A percentile compares a stretch with the other conserved stretches of the same genome.
Evolutionary conservation across 2,888 invertebrate species (phyloP).

Genomic region (Drosophila neotestacea): DNA sequence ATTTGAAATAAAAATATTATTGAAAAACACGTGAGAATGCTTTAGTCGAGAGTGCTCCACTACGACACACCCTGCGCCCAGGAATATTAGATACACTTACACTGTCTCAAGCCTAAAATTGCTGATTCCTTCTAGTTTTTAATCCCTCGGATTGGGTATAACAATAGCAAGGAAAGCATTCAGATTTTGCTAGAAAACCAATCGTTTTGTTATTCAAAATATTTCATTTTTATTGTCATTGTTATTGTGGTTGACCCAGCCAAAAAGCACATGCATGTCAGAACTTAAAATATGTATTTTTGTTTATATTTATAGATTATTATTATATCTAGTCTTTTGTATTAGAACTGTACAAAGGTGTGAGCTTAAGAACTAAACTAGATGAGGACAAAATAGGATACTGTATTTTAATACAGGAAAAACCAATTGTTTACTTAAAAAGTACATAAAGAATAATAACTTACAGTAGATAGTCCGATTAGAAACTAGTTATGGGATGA

Average conservation of each 20-base stretch:
- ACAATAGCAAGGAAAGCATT: too few relatives aligned
- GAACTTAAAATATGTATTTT: conserved; percentile 10
- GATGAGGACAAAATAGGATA: conserved; percentile 5
- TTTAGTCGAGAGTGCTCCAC: too few relatives aligned
- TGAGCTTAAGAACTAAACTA: conserved; percentile 18
- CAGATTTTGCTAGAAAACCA: too few relatives aligned
- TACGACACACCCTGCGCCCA: too few relatives aligned
- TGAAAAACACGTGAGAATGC: background rate
- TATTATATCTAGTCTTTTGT: conserved; percentile 34
- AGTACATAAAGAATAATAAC: conserved; percentile 23
- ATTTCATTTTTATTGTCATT: conserved; percentile 12
- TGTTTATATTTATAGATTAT: conserved; percentile 18
- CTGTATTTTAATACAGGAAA: conserved; percentile 3
- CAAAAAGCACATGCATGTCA: conserved; percentile 56
- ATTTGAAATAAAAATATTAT: background rate
- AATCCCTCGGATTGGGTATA: too few relatives aligned
- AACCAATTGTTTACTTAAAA: conserved; percentile 8
- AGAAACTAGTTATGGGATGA: conserved; percentile 12
- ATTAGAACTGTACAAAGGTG: conserved; percentile 43
- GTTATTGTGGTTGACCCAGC: conserved; percentile 43
- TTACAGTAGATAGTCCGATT: conserved; percentile 25
- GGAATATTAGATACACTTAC: too few relatives aligned
- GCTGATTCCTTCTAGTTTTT: too few relatives aligned
- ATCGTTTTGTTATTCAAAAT: conserved; percentile 15
- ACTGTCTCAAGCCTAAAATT: too few relatives aligned